Percentiles rank a stretch among this genome's conserved stretches.
Conservation (phyloP, 2,888 invertebrate genomes). For the Eumacrocentrus americanus region DNA sequence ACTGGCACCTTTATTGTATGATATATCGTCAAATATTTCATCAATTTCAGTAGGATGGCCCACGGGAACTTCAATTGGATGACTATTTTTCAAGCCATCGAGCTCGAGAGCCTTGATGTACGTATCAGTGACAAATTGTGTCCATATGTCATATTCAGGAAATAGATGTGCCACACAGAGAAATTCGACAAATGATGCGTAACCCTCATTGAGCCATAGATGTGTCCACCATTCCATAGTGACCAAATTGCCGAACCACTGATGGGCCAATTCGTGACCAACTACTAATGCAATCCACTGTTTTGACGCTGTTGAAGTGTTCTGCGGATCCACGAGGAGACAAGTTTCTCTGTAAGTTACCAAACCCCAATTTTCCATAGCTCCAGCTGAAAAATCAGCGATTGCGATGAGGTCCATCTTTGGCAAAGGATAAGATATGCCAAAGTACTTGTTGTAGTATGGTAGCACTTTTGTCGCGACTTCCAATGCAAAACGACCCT, state of each 20-base stretch:
- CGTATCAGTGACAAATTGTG: constrained; percentile 91
- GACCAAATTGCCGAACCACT: constrained; percentile 96
- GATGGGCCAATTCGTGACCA: constrained; percentile 93
- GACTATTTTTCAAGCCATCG: constrained; percentile 89
- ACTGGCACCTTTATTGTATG: constrained; percentile 94
- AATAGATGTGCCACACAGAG: constrained; percentile 91
- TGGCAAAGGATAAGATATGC: constrained; percentile 92
- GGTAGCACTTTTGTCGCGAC: constrained; percentile 91
- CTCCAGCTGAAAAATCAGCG: constrained; percentile 92
- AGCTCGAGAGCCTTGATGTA: constrained; percentile 84
- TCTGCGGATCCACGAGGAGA: constrained; percentile 86
- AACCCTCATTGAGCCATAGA: constrained; percentile 95
- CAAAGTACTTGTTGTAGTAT: constrained; percentile 94
- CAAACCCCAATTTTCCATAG: constrained; percentile 98
- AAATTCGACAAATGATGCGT: constrained; percentile 95
- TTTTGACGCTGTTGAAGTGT: constrained; percentile 83
- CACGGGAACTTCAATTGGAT: constrained; percentile 95
- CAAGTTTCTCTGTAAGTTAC: constrained; percentile 79
- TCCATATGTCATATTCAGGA: constrained; percentile 97
- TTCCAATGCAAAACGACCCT: constrained; percentile 89
- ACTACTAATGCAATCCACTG: constrained; percentile 89
- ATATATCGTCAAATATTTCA: constrained; percentile 97
- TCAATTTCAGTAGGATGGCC: constrained; percentile 94
- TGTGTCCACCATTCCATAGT: constrained; percentile 99
- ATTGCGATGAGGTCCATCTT: constrained; percentile 97